Base-by-base conservation (phyloP, 2,888 invertebrate genomes). In the Drosophila nigricruria region DNA sequence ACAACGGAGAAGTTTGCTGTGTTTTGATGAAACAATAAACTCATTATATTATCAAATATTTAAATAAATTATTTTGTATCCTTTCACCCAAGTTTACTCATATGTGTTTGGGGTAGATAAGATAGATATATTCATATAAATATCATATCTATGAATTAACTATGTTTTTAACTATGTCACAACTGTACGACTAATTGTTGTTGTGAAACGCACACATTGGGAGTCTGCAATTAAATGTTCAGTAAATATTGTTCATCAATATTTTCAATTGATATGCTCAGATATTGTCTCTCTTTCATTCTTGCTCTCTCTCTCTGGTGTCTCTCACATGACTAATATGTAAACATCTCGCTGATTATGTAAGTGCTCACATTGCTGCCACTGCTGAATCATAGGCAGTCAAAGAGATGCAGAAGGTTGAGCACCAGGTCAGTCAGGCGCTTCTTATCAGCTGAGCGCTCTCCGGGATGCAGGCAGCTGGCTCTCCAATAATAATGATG, bases 1-100 rank as follows among this genome's bases (percentile, higher is more conserved):
- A 79, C 30, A 70, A 81, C 38, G 91, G 91, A 71, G 78, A 92
- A 77, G 76, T 90, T 57, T 93, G 93, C 82, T 93, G 93, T 74
- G n/a, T n/a, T n/a, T n/a, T n/a, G n/a, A n/a, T n/a, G n/a, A n/a
- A n/a, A n/a, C n/a, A n/a, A n/a, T n/a, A n/a, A n/a, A n/a, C n/a
- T n/a, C n/a, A n/a, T n/a, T n/a, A n/a, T n/a, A n/a, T n/a, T n/a
- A n/a, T n/a, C n/a, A n/a, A n/a, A n/a, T n/a, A n/a, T n/a, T n/a
- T n/a, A n/a, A n/a, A n/a, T n/a, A n/a, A n/a, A n/a, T n/a, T n/a
- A n/a, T n/a, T n/a, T n/a, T n/a, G n/a, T n/a, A n/a, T n/a, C n/a
- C n/a, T n/a, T n/a, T n/a, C n/a, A n/a, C n/a, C n/a, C n/a, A n/a
- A n/a, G n/a, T n/a, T n/a, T n/a, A n/a, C n/a, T n/a, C n/a, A n/a